Evolutionary conservation across 1,140 invertebrate genomes (phyloP).

Genomic region (Plectrocnemia conspersa): DNA sequence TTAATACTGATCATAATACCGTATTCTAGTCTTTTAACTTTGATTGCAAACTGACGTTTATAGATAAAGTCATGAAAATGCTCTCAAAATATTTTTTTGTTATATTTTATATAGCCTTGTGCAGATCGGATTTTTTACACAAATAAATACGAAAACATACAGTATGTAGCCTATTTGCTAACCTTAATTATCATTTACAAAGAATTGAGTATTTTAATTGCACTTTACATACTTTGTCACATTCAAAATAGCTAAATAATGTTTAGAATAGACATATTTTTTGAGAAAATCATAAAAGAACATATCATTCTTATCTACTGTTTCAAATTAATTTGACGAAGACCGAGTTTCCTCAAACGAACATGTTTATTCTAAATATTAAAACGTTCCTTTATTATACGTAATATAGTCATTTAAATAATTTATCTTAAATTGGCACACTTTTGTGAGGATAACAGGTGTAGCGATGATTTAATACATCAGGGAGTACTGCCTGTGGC

Average conservation of each 20-base stretch:
- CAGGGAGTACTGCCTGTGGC: constrained; percentile 21
- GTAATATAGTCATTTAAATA: not conserved
- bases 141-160: constrained; percentile 22
- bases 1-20: constrained; percentile 7
- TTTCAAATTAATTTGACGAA: no score
- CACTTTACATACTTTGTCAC: constrained; percentile 27
- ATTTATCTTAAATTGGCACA: constrained; percentile 23
- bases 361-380: no score
- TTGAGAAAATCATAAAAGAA: no score
- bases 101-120: constrained; percentile 5
- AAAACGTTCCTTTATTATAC: not conserved
- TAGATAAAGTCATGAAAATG: constrained; percentile 3
- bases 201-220: constrained; percentile 34
- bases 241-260: constrained; percentile 1
- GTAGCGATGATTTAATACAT: not conserved
- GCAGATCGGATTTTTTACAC: constrained; percentile 10
- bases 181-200: constrained; percentile 17
- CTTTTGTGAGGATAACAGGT: constrained; percentile 13
- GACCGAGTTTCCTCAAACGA: no score
- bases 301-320: no score
- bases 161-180: constrained; percentile 5
- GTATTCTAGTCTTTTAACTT: not conserved
- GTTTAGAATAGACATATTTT: no score
- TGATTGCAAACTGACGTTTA: constrained; percentile 3
- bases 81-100: not conserved